phyloP scores from a whole-genome alignment of 2,113 vertebrate species.

The Alethe diademata region DNA sequence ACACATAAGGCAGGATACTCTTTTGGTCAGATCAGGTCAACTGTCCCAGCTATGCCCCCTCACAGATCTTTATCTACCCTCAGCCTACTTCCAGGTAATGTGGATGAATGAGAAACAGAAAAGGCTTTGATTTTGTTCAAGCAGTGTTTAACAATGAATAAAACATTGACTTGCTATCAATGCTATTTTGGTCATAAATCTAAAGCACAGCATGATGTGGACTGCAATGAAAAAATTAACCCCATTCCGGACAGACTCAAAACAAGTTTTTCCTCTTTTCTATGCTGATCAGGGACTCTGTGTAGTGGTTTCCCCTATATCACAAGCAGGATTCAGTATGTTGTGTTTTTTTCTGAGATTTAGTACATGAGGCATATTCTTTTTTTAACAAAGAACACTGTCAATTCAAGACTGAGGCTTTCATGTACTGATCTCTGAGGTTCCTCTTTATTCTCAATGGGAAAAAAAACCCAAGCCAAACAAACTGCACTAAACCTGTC shows the following conservation, averaged over 20 bases:
- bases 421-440: background rate
- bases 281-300: background rate
- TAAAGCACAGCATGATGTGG: background rate
- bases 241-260: background rate
- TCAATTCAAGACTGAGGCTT: background rate
- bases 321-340: background rate
- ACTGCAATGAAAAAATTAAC: background rate
- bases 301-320: background rate
- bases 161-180: background rate
- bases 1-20: rapidly evolving
- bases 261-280: background rate
- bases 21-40: background rate
- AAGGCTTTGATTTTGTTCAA: background rate
- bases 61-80: background rate
- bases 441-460: background rate
- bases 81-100: rapidly evolving
- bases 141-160: background rate
- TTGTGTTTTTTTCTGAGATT: background rate
- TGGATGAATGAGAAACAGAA: background rate
- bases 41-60: background rate
- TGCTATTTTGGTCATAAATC: background rate
- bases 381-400: background rate
- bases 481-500: background rate
- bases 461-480: background rate
- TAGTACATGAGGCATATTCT: background rate